Evolutionary conservation across 1,140 invertebrate species (phyloP).

Genomic region (Chlorops oryzae): DNA sequence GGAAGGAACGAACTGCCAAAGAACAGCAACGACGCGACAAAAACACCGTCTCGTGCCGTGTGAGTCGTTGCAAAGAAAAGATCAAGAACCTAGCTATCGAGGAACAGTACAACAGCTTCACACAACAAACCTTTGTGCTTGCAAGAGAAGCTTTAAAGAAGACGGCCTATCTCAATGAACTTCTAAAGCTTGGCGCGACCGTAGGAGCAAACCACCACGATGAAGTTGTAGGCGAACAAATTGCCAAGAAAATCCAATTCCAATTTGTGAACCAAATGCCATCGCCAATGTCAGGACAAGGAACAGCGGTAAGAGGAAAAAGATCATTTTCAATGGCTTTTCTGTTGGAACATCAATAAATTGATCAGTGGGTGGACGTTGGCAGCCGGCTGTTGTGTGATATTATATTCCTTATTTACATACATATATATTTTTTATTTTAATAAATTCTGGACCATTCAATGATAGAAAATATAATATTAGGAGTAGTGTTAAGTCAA

Average conservation of each 20-base stretch:
- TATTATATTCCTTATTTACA: background rate
- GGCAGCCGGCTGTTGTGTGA: background rate
- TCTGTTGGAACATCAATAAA: background rate
- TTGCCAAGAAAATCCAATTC: background rate
- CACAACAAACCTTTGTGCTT: background rate
- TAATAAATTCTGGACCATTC: background rate
- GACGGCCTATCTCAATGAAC: background rate
- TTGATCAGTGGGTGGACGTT: background rate
- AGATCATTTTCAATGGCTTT: background rate
- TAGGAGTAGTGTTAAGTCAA: background rate
- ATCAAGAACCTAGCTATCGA: background rate
- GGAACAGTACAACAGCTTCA: background rate
- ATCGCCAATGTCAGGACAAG: background rate
- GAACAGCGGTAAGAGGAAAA: background rate
- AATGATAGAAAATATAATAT: background rate
- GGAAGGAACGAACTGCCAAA: background rate
- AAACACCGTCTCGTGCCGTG: background rate
- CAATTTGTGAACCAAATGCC: background rate
- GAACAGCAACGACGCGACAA: constrained; percentile 3
- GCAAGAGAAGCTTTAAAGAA: background rate
- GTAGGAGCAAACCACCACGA: background rate
- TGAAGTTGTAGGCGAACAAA: background rate
- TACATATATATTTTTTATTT: background rate
- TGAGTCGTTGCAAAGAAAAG: background rate
- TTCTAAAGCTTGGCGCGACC: background rate